A percentile compares a stretch with the other conserved stretches of the same genome.
These are phyloP conservation scores for Magallana angulata DNA, from an alignment of 1,140 invertebrate species.

Conservation along the genomic window DNA sequence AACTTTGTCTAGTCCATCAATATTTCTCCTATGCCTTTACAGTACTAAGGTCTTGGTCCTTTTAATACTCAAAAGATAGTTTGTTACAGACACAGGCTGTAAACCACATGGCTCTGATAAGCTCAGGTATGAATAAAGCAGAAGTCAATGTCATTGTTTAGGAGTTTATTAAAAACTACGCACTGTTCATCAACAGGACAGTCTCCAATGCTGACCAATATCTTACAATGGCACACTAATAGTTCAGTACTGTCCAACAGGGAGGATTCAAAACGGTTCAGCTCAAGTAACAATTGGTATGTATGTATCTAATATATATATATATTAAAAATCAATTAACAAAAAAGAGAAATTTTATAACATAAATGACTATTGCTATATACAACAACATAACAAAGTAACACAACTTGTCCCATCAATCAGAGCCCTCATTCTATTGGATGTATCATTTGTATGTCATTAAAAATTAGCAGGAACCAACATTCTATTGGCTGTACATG, in stretches of 20 bases:
- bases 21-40: too few relatives aligned
- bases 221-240: constrained; percentile 19
- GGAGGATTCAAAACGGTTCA: neutral
- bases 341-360: neutral
- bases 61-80: too few relatives aligned
- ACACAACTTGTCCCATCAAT: too few relatives aligned
- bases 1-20: too few relatives aligned
- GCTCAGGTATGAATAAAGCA: too few relatives aligned
- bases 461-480: too few relatives aligned
- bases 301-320: constrained; percentile 27
- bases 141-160: neutral
- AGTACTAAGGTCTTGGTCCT: too few relatives aligned
- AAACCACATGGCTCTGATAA: too few relatives aligned
- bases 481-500: too few relatives aligned
- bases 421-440: too few relatives aligned
- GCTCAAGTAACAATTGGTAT: constrained; percentile 2
- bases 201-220: neutral
- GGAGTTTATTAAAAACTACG: constrained; percentile 12
- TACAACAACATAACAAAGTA: neutral
- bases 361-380: neutral
- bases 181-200: neutral
- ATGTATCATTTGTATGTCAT: too few relatives aligned
- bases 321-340: neutral
- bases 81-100: too few relatives aligned
- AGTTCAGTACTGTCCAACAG: neutral